A percentile compares a stretch with the other conserved stretches of the same genome.
These are phyloP conservation scores for Cyphomyrmex costatus DNA, from an alignment of 1,140 invertebrate species.

Conservation along the genomic window DNA sequence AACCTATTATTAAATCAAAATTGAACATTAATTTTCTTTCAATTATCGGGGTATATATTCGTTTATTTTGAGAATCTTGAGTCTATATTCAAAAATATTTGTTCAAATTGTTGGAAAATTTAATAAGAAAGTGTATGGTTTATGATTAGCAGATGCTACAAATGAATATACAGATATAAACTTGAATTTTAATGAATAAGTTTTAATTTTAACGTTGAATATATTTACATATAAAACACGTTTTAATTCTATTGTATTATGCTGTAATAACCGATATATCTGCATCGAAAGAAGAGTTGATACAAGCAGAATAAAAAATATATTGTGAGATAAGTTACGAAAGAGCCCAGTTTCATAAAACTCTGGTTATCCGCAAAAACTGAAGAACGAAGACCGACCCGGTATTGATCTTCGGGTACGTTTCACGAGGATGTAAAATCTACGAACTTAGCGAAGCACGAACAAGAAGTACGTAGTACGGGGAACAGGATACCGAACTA, in stretches of 20 bases:
- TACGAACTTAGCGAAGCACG: slow-evolving; percentile 38
- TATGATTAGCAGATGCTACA: not conserved
- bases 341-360: slow-evolving; percentile 8
- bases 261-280: not conserved
- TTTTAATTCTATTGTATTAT: not conserved
- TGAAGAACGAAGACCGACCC: slow-evolving; percentile 16
- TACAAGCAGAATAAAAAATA: not conserved
- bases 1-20: slow-evolving; percentile 20
- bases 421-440: slow-evolving; percentile 45
- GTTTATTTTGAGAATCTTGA: not conserved
- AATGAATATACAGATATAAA: no score
- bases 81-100: slow-evolving; percentile 9
- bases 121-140: not conserved
- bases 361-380: slow-evolving; percentile 24
- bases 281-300: not conserved
- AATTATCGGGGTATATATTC: not conserved
- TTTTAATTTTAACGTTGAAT: not conserved
- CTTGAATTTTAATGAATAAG: not conserved
- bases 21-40: not conserved
- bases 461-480: slow-evolving; percentile 34
- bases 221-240: not conserved
- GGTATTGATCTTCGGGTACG: slow-evolving; percentile 50
- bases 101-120: not conserved
- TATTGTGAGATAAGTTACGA: slow-evolving; percentile 20
- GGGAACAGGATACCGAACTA: slow-evolving; percentile 49